Percentiles rank a stretch among this genome's conserved stretches.
Evolutionary conservation across 2,888 invertebrate species (phyloP).

Genomic region (Agriopis marginaria): DNA sequence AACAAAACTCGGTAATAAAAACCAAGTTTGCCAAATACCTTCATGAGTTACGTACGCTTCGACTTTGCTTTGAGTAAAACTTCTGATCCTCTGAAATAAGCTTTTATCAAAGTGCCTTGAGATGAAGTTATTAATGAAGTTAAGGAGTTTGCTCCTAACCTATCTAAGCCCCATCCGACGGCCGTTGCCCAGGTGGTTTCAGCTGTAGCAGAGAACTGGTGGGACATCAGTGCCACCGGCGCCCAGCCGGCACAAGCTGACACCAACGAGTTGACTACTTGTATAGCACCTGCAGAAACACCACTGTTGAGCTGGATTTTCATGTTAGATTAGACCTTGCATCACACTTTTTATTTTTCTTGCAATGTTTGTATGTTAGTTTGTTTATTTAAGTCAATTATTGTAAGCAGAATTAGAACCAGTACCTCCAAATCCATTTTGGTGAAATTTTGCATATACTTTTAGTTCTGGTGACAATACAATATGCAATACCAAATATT

Average conservation of each 20-base stretch:
- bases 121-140: neutral
- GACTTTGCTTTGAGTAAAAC: constrained; percentile 1
- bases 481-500: no score
- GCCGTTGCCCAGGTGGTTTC: constrained; percentile 61
- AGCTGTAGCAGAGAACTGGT: constrained; percentile 58
- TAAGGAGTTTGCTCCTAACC: constrained; percentile 46
- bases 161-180: constrained; percentile 77
- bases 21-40: constrained; percentile 15
- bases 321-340: neutral
- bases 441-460: no score
- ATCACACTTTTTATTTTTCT: no score
- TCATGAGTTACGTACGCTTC: constrained; percentile 8
- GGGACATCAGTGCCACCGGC: constrained; percentile 70
- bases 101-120: neutral
- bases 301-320: neutral
- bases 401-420: no score
- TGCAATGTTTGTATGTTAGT: no score
- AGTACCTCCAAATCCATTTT: no score
- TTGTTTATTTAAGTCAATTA: no score
- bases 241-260: constrained; percentile 69
- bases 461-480: no score
- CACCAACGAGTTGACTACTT: constrained; percentile 70
- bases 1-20: constrained; percentile 8
- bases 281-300: constrained; percentile 62
- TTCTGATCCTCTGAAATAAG: neutral